Percentiles rank a stretch among this genome's conserved stretches.
Evolutionary conservation across 2,797 vertebrate species (phyloP).

Genomic region (Hippocampus kuda): DNA sequence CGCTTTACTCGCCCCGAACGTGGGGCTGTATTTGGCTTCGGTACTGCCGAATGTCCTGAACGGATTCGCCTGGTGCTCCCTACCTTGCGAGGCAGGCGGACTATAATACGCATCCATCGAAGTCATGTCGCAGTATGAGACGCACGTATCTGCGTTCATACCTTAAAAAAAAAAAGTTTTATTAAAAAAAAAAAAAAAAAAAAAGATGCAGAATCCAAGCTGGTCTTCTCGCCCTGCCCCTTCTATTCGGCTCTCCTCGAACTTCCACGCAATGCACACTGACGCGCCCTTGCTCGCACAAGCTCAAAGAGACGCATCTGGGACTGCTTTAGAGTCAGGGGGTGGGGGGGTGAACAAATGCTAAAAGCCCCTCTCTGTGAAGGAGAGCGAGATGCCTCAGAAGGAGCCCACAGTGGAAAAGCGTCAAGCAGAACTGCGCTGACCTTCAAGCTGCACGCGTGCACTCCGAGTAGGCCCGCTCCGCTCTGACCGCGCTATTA

Average conservation of each 20-base stretch:
- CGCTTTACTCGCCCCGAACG: slow-evolving; percentile 84
- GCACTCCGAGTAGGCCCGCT: slow-evolving; percentile 37
- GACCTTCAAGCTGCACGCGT: slow-evolving; percentile 32
- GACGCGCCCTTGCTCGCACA: slow-evolving; percentile 48
- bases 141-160: slow-evolving; percentile 95
- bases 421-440: slow-evolving; percentile 10
- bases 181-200: slow-evolving; percentile 17
- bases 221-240: background rate
- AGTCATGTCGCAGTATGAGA: slow-evolving; percentile 91
- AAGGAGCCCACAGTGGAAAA: slow-evolving; percentile 40
- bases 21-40: slow-evolving; percentile 82
- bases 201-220: slow-evolving; percentile 11
- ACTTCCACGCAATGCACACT: slow-evolving; percentile 52
- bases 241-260: slow-evolving; percentile 45
- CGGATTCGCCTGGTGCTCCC: slow-evolving; percentile 74
- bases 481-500: slow-evolving; percentile 61
- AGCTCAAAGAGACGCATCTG: slow-evolving; percentile 70
- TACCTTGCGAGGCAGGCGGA: slow-evolving; percentile 72
- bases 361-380: slow-evolving; percentile 70
- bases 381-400: slow-evolving; percentile 65
- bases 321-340: slow-evolving; percentile 52
- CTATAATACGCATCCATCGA: slow-evolving; percentile 97
- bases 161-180: slow-evolving; percentile 48
- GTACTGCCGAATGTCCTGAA: slow-evolving; percentile 85
- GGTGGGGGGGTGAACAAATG: slow-evolving; percentile 76